phyloP scores from a whole-genome alignment of 1,140 invertebrate genomes.

The Melitaea cinxia region DNA sequence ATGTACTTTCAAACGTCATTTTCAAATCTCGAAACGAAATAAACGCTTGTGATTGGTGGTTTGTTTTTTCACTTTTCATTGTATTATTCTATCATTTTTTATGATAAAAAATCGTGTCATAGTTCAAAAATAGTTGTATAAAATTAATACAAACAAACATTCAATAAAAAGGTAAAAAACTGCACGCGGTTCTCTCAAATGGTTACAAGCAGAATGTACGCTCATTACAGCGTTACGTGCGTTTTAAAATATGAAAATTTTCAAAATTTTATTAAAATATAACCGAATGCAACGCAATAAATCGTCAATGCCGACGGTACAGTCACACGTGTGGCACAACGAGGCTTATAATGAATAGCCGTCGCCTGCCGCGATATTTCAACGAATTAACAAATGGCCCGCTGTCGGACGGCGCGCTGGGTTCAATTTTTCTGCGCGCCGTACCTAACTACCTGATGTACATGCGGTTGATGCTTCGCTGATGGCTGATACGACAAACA shows the following conservation, averaged over 20 bases:
- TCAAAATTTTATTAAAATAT: slow-evolving; percentile 24
- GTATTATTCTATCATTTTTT: too few relatives aligned
- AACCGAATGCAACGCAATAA: slow-evolving; percentile 20
- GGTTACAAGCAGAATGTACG: too few relatives aligned
- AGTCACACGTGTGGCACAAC: slow-evolving; percentile 73
- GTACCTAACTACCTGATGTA: slow-evolving; percentile 68
- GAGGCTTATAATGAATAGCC: slow-evolving; percentile 76
- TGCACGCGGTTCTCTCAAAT: too few relatives aligned
- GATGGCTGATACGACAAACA: slow-evolving; percentile 1
- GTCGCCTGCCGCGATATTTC: slow-evolving; percentile 75
- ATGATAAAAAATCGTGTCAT: too few relatives aligned
- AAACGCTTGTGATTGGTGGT: too few relatives aligned
- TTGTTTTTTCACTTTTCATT: too few relatives aligned
- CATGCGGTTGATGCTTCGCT: slow-evolving; percentile 28
- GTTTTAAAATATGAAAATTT: slow-evolving; percentile 9
- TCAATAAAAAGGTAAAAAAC: too few relatives aligned
- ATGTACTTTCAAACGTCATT: neutral
- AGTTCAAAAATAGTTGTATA: too few relatives aligned
- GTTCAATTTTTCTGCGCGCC: slow-evolving; percentile 75
- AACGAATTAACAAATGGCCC: slow-evolving; percentile 78
- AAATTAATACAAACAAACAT: too few relatives aligned
- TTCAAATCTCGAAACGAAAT: neutral
- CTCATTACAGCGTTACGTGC: too few relatives aligned
- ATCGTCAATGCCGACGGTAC: slow-evolving; percentile 48
- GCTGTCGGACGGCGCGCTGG: slow-evolving; percentile 62